A percentile compares a stretch with the other conserved stretches of the same genome.
Evolutionary conservation across 2,888 invertebrate genomes (phyloP).

Genomic region (Harpagoxenus sublaevis): DNA sequence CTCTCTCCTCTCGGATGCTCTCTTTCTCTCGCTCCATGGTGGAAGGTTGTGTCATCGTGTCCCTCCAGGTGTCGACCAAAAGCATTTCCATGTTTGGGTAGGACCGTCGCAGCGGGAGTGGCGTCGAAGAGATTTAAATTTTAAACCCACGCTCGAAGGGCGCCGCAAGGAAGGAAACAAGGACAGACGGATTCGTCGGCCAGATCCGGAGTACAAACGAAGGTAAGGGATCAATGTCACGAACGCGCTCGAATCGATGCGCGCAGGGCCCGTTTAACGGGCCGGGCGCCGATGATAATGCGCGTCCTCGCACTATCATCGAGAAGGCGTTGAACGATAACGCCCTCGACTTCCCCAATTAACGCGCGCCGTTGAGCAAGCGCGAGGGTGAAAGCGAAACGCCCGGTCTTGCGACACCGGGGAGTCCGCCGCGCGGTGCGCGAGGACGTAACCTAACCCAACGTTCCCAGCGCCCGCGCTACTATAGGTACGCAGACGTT

Average conservation of each 20-base stretch:
- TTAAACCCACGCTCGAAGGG: neutral
- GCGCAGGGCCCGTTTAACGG: conserved; percentile 9
- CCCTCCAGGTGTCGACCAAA: conserved; percentile 40
- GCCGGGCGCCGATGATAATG: neutral
- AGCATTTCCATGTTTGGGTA: conserved; percentile 71
- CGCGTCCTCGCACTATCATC: too few species aligned
- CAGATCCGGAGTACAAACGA: neutral
- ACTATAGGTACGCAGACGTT: conserved; percentile 33
- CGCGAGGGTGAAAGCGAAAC: conserved; percentile 60
- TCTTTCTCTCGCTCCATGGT: conserved; percentile 9
- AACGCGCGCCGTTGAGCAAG: conserved; percentile 21
- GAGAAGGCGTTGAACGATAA: neutral
- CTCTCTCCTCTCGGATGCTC: neutral
- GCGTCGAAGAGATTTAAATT: conserved; percentile 14
- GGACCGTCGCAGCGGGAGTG: conserved; percentile 26
- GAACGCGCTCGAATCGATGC: conserved; percentile 3
- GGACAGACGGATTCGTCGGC: neutral
- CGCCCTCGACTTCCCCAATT: neutral
- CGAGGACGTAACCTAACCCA: conserved; percentile 50
- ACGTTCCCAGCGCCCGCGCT: conserved; percentile 42
- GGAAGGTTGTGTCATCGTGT: conserved; percentile 62
- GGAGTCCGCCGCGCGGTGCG: neutral
- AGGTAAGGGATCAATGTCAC: conserved; percentile 49
- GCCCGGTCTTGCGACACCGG: conserved; percentile 35
- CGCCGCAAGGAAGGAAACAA: neutral